A percentile compares a stretch with the other conserved stretches of the same genome.
These are phyloP conservation scores for Zoroaster sp. DNA, from an alignment of 53 echinoderm and acorn worm genomes.

Conservation along the genomic window DNA sequence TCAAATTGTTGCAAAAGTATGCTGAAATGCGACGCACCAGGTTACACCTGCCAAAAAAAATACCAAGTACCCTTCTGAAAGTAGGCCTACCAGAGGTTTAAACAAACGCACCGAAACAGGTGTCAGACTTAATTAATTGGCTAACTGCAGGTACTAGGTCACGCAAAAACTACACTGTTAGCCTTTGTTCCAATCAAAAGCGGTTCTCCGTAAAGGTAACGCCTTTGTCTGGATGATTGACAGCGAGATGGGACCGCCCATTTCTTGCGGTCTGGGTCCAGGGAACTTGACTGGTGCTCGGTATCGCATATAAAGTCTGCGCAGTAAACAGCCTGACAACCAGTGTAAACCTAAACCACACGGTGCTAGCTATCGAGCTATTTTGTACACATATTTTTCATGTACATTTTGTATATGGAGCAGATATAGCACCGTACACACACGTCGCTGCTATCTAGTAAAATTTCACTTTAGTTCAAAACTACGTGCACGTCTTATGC, in stretches of 20 bases:
- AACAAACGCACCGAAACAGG: not conserved
- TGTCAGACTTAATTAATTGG: constrained; percentile 38
- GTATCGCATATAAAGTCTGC: not conserved
- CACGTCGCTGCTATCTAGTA: too few species aligned
- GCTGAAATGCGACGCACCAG: not conserved
- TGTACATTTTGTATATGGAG: too few species aligned
- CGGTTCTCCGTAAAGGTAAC: constrained; percentile 19
- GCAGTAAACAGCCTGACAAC: not conserved
- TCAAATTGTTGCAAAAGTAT: too few species aligned
- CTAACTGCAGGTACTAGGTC: not conserved
- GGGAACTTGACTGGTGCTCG: constrained; percentile 15
- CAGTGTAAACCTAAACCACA: constrained; percentile 24
- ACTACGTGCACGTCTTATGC: not conserved
- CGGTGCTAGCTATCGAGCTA: not conserved
- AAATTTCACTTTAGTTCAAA: not conserved
- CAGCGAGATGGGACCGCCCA: constrained; percentile 22
- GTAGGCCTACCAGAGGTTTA: too few species aligned
- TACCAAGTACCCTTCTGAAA: not conserved
- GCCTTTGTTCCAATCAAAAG: constrained; percentile 54
- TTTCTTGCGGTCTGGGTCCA: not conserved
- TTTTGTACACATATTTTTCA: not conserved
- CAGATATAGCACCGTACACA: not conserved
- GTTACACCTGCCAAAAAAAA: not conserved
- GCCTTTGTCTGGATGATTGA: constrained; percentile 39
- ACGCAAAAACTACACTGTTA: not conserved